phyloP scores from a whole-genome alignment of 2,113 vertebrate species.

The Hippocampus zosterae region DNA sequence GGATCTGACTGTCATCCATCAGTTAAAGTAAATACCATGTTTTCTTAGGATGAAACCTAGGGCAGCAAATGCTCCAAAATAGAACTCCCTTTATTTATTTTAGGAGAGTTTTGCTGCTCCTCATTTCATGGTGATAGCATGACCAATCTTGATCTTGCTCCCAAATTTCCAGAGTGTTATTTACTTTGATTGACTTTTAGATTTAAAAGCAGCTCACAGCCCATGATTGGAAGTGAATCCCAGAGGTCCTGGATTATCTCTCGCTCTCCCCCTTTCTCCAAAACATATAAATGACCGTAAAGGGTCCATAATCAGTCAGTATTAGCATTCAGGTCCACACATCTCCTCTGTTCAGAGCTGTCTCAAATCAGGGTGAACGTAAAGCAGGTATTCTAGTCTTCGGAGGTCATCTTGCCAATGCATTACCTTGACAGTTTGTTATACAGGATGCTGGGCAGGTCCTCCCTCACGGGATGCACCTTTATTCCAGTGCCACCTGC shows the following conservation, averaged over 20 bases:
- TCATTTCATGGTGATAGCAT: background rate
- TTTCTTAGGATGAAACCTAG: no score
- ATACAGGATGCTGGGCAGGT: conserved; percentile 24
- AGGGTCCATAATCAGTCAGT: conserved; percentile 28
- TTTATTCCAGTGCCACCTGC: conserved; percentile 22
- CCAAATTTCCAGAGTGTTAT: background rate
- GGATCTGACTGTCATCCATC: no score
- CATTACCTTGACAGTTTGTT: conserved; percentile 52
- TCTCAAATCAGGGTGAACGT: conserved; percentile 23
- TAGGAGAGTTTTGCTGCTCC: no score
- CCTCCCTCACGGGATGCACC: conserved; percentile 45
- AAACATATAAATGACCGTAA: conserved; percentile 7
- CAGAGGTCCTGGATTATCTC: background rate
- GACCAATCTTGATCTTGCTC: background rate
- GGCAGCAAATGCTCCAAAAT: no score
- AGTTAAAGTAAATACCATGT: no score
- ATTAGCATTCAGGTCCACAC: conserved; percentile 33
- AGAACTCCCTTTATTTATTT: no score
- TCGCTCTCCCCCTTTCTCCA: background rate
- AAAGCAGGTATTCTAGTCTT: conserved; percentile 33
- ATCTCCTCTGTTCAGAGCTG: conserved; percentile 11
- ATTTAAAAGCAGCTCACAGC: background rate
- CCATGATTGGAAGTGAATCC: background rate
- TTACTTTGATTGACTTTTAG: background rate
- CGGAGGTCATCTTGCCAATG: conserved; percentile 35